Evolutionary conservation across 2,888 invertebrate species (phyloP).

Genomic region (Stenodema calcarata): DNA sequence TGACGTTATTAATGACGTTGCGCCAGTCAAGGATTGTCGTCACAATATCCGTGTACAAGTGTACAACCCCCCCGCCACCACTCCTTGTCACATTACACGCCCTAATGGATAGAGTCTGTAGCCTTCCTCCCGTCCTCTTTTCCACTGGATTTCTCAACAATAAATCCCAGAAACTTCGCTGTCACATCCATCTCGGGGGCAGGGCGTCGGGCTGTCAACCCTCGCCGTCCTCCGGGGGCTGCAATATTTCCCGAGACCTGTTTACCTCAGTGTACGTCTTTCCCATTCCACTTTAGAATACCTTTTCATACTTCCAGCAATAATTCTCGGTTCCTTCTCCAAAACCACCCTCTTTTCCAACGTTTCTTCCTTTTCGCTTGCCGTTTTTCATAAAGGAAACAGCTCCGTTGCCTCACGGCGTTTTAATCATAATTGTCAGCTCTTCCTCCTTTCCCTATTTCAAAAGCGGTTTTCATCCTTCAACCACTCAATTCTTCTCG

Average conservation of each 20-base stretch:
- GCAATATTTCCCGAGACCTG: conserved; percentile 4
- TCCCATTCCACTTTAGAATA: conserved; percentile 18
- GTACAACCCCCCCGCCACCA: not conserved
- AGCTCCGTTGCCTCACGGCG: conserved; percentile 11
- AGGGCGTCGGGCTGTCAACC: conserved; percentile 13
- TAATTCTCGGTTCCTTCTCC: conserved; percentile 28
- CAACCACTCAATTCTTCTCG: conserved; percentile 11
- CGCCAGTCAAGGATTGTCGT: not conserved
- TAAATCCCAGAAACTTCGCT: conserved; percentile 27
- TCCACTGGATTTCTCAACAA: conserved; percentile 6
- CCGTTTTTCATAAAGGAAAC: conserved; percentile 11
- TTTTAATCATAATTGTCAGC: conserved; percentile 36
- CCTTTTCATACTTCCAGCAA: conserved; percentile 30
- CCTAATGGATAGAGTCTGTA: conserved; percentile 32
- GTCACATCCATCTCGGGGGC: conserved; percentile 17
- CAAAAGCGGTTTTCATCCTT: conserved; percentile 29
- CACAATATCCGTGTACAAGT: conserved; percentile 9
- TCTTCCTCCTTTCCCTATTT: not conserved
- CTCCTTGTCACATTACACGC: conserved; percentile 26
- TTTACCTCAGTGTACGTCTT: conserved; percentile 23
- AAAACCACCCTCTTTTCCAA: not conserved
- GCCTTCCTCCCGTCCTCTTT: not conserved
- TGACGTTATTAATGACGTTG: conserved; percentile 30
- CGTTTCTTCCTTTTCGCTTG: conserved; percentile 6
- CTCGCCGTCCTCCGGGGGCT: not conserved